These are phyloP conservation scores for Oenanthe melanoleuca DNA, from an alignment of 2,113 vertebrate species.

Conservation along the genomic window DNA sequence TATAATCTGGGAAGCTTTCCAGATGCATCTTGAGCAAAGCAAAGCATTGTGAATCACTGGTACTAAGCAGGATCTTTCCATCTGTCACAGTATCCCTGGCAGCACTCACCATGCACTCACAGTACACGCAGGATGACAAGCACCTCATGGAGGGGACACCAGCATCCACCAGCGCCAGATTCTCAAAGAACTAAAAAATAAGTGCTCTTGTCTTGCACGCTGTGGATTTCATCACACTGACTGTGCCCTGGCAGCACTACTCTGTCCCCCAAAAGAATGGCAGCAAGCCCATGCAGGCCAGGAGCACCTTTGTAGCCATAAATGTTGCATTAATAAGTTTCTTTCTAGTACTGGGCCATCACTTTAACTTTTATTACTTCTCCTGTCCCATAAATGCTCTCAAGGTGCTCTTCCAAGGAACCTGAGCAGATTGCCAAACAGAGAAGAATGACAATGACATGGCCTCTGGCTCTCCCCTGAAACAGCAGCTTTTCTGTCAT, in stretches of 20 bases:
- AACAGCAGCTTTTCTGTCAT: constrained; percentile 66
- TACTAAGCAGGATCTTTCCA: neutral
- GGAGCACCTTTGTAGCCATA: neutral
- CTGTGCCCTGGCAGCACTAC: neutral
- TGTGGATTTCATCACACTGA: neutral
- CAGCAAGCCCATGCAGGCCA: neutral
- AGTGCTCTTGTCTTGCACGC: neutral
- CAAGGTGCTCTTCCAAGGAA: constrained; percentile 19
- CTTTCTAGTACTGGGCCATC: neutral
- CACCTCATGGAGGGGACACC: neutral
- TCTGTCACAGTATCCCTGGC: constrained; percentile 36
- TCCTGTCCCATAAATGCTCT: constrained; percentile 33
- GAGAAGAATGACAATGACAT: constrained; percentile 46
- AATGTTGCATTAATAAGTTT: neutral
- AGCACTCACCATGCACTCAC: neutral
- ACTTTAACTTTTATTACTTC: constrained; percentile 23
- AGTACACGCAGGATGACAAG: neutral
- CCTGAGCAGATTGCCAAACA: neutral
- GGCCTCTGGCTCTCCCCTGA: constrained; percentile 59
- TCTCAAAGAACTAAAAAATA: neutral
- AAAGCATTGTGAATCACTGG: constrained; percentile 37
- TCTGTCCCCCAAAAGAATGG: neutral
- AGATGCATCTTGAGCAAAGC: constrained; percentile 53
- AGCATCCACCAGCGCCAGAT: neutral
- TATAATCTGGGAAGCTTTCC: constrained; percentile 61